Conservation (phyloP, 2,888 invertebrate genomes). For the Hermodice carunculata region DNA sequence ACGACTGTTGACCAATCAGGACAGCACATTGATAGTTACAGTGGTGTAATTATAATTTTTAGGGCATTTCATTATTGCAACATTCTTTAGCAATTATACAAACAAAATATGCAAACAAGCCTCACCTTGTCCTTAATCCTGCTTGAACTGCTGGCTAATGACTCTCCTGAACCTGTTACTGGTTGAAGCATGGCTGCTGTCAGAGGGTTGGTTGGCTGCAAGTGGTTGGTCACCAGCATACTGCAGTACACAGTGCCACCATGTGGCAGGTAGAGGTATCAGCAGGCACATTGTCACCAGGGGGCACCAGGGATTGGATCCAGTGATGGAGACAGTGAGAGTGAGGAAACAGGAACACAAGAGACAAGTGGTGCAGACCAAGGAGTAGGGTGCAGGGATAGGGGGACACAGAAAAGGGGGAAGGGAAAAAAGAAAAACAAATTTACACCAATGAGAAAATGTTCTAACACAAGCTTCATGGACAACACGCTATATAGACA, state of each 20-base stretch:
- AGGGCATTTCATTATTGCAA: too few species aligned
- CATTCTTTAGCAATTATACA: too few species aligned
- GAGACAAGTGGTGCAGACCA: neutral
- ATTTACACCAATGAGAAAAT: too few species aligned
- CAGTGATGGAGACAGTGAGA: neutral
- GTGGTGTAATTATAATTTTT: too few species aligned
- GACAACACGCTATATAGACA: too few species aligned
- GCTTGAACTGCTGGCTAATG: conserved; percentile 8
- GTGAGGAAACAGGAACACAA: neutral
- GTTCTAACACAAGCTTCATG: too few species aligned
- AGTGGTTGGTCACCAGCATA: neutral
- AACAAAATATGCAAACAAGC: neutral
- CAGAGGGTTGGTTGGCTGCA: conserved; percentile 5
- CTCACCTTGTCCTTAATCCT: conserved; percentile 20
- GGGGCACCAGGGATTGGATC: neutral
- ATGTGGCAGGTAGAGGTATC: neutral
- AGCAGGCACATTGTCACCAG: conserved; percentile 5
- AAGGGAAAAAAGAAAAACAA: too few species aligned
- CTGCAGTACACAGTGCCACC: neutral
- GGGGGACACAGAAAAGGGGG: conserved; percentile 3
- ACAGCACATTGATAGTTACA: too few species aligned
- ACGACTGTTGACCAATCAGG: too few species aligned
- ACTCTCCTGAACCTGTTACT: conserved; percentile 3
- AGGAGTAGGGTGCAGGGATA: conserved; percentile 7
- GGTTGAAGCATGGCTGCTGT: conserved; percentile 2